Base-by-base conservation (phyloP, 1,140 invertebrate species). In the Sinonovacula constricta region DNA sequence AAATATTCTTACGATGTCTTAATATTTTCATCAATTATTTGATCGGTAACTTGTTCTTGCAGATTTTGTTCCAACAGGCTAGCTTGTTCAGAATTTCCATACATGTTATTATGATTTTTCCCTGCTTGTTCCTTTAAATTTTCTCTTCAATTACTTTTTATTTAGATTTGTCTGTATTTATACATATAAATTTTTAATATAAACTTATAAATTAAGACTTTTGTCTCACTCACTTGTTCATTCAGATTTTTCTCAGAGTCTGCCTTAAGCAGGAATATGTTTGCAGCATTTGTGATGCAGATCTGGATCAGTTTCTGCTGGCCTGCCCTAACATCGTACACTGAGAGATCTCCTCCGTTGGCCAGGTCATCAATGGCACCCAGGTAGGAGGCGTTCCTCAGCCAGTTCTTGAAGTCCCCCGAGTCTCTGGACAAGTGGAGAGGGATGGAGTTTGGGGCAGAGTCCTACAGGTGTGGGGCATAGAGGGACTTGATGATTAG, bases 211-310 rank as follows among this genome's bases (percentile, higher is more conserved):
- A n/a, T n/a, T n/a, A n/a, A n/a, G n/a, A n/a, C n/a, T n/a, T n/a
- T n/a, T n/a, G n/a, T n/a, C 5, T 26, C 4, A 67, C 45, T 54
- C 57, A 88, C 88, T 85, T 89, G 87, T 67, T 89, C 86, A 34
- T 80, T 72, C 4, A 88, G 70, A 59, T 59, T 53, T 39, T 36
- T 69, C 22, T 83, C 82, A 53, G 85, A 82, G 3, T 86, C 84
- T 10, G 84, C 79, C 54, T 83, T 67, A 12, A 87, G 75, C 28
- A 89, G 81, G 75, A 99, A 99, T 54, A 99, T 96, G 92, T 98
- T 97, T 10, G 97, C 95, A 1, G 97, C 96, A 93, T 98, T 97
- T 54, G 96, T 97, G 87, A 99, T 96, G 90, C 99, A 99, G 33
- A 98, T 93, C 92, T 98, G 96, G 7, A 98, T 91, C 7, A 97